Evolutionary conservation across 2,113 vertebrate species (phyloP), one percentile per base, ranked within the genome.

Genomic region (Chaetura pelagica): DNA sequence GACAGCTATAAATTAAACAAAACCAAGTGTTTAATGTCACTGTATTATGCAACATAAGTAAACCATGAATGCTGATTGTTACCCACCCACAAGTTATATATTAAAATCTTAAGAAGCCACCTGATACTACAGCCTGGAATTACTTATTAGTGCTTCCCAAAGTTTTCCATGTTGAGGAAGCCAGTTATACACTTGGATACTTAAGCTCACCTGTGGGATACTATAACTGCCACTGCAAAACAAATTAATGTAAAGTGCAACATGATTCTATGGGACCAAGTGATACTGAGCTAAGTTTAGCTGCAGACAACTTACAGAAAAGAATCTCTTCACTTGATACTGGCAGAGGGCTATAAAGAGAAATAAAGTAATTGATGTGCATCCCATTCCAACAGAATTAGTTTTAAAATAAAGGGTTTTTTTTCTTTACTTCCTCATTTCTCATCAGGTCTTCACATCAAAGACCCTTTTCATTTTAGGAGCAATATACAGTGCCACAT

Each of bases 281-380:
- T 97, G 97, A 97, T 97, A 95, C 84, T 29, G 77, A 96, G 97
- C 98, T 98, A 98, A 98, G 98, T 98, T 98, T 98, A 98, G 97
- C 97, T 73, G 62, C 26, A n/a, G 84, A 52, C 89, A 90, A 87
- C 90, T 97, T 91, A 92, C 42, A 96, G 93, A 68, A 93, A 90
- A 82, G 91, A 35, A 73, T 90, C 35, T 87, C 87, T 95, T 87
- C 88, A 98, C 88, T 94, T 95, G 96, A 98, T 94, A 97, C 95
- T 94, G 67, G 34, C 32, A 88, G 84, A 93, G 74, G 13, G 38
- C 63, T 71, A 27, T 27, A 32, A 63, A 82, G 48, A 79, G n/a
- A 62, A 29, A 54, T 23, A 61, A 85, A 91, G 52, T 51, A 46
- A 61, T 49, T 42, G 55, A 71, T 32, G 52, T 48, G 14, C 38